Percentiles rank a stretch among this genome's conserved stretches.
These are phyloP conservation scores for Podocnemis expansa DNA, from an alignment of 2,113 vertebrate genomes.

Conservation along the genomic window DNA sequence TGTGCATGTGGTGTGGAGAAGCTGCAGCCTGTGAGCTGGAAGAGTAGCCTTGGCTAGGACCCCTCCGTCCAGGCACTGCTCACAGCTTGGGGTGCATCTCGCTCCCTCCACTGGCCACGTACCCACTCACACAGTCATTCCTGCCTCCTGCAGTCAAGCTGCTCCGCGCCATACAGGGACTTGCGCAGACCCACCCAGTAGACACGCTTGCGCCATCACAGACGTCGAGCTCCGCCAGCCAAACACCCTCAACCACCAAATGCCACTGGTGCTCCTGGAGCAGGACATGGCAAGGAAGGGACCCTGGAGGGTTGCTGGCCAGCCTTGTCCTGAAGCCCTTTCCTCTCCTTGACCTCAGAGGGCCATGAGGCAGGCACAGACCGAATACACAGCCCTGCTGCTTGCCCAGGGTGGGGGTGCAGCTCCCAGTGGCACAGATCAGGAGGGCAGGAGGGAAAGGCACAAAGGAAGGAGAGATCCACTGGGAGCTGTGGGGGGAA, in stretches of 20 bases:
- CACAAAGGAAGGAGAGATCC: neutral
- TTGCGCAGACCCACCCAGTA: no score
- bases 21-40: neutral
- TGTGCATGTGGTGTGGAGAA: neutral
- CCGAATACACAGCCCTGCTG: neutral
- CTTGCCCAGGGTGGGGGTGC: no score
- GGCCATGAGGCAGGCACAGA: neutral
- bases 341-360: neutral
- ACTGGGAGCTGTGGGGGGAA: neutral
- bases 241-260: neutral
- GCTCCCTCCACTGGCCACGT: no score
- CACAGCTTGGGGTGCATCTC: neutral
- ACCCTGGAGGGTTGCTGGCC: neutral
- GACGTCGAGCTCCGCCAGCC: neutral
- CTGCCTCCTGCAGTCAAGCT: no score
- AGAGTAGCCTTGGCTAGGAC: neutral
- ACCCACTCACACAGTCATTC: no score
- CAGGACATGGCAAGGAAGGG: neutral
- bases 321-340: neutral
- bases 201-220: neutral
- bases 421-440: no score
- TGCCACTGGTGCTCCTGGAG: neutral
- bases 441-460: no score
- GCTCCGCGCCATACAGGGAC: neutral
- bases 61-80: neutral